These are phyloP conservation scores for Imbricaverruca yamaguchii DNA, from an alignment of 2,888 invertebrate species.

Conservation along the genomic window DNA sequence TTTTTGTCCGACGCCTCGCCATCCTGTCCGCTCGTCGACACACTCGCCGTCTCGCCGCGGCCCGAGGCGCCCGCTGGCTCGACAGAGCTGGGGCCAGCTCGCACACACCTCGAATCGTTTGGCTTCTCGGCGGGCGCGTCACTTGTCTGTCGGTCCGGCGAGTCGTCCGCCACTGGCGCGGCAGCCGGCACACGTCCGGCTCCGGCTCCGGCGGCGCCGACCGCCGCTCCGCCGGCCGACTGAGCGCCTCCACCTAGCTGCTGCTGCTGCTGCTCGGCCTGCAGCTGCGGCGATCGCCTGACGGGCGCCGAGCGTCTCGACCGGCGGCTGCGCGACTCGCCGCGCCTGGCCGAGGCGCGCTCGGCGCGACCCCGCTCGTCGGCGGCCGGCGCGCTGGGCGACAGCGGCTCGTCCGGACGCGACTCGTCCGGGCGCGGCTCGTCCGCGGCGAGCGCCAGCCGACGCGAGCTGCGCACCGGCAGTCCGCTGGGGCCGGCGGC, in stretches of 20 bases:
- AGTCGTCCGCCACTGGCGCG: neutral
- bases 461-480: conserved; percentile 6
- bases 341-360: too few relatives aligned
- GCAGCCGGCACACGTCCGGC: neutral
- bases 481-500: neutral
- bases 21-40: neutral
- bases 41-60: neutral
- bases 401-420: too few relatives aligned
- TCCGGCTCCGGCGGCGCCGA: neutral
- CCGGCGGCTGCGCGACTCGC: neutral
- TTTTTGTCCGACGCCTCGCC: neutral
- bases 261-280: too few relatives aligned
- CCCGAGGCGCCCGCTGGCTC: neutral
- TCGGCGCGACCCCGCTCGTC: too few relatives aligned
- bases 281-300: neutral
- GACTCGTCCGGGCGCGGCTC: neutral
- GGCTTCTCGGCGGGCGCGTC: neutral
- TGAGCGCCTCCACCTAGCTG: too few relatives aligned
- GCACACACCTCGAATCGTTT: neutral
- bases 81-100: too few relatives aligned
- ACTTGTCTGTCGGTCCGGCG: neutral
- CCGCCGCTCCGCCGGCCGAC: too few relatives aligned
- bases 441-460: neutral
- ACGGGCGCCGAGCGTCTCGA: neutral
- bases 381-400: too few relatives aligned